A percentile compares a stretch with the other conserved stretches of the same genome.
phyloP scores from a whole-genome alignment of 2,797 vertebrate species.

The Triplophysa bombifrons region DNA sequence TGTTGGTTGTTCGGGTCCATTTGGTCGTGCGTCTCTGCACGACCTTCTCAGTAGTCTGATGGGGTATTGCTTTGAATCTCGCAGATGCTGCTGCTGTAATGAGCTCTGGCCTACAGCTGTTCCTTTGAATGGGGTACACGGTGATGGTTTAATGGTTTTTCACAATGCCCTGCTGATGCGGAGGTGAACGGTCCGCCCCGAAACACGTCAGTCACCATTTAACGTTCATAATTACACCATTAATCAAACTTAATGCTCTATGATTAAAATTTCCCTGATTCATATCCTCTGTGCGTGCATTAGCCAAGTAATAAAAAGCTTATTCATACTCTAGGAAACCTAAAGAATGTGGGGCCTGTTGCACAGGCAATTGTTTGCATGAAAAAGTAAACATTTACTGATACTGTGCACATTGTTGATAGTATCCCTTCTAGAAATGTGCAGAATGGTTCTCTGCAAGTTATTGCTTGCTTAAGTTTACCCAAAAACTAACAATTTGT shows the following conservation, averaged over 20 bases:
- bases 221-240: conserved; percentile 46
- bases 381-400: background rate
- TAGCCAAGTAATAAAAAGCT: conserved; percentile 9
- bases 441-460: background rate
- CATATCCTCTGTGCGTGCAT: conserved; percentile 20
- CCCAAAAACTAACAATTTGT: background rate
- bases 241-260: conserved; percentile 42
- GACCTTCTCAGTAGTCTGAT: conserved; percentile 47
- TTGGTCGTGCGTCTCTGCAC: conserved; percentile 38
- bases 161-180: conserved; percentile 31
- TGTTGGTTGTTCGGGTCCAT: conserved; percentile 53
- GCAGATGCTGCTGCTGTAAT: conserved; percentile 17
- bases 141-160: conserved; percentile 22
- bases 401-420: conserved; percentile 1
- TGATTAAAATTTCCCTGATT: conserved; percentile 37
- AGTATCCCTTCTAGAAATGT: background rate
- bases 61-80: conserved; percentile 41
- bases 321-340: background rate
- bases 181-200: conserved; percentile 16
- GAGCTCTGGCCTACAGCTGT: conserved; percentile 9
- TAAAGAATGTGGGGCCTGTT: background rate
- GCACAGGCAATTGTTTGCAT: background rate
- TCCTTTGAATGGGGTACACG: conserved; percentile 19
- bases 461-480: background rate
- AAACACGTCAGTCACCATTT: conserved; percentile 46